Evolutionary conservation across 2,797 vertebrate genomes (phyloP).

Genomic region (Intellagama lesueurii): DNA sequence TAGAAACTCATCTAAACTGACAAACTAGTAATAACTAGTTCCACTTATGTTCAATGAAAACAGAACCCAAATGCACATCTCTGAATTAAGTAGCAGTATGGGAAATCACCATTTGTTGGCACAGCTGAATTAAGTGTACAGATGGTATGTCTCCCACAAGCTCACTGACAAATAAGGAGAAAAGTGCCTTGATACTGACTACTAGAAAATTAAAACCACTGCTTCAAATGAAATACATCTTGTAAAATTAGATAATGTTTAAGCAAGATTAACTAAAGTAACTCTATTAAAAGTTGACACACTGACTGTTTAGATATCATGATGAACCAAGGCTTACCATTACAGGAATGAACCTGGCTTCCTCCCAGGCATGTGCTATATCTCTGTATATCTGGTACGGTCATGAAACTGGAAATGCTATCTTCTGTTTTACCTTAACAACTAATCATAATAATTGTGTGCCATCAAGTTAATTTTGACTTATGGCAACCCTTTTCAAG

Average conservation of each 20-base stretch:
- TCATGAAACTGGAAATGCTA: no score
- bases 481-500: no score
- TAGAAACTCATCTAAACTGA: conserved; percentile 27
- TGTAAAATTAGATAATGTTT: background rate
- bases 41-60: background rate
- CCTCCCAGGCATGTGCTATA: no score
- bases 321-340: background rate
- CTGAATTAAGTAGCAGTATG: conserved; percentile 11
- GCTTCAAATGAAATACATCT: background rate
- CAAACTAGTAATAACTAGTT: conserved; percentile 3
- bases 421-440: no score
- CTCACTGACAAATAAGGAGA: background rate
- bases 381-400: no score
- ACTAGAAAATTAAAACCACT: background rate
- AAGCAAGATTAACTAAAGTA: background rate
- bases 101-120: background rate
- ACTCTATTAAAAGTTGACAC: background rate
- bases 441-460: no score
- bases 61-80: background rate
- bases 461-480: no score
- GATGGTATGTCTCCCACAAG: background rate
- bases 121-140: background rate
- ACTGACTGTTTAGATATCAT: background rate
- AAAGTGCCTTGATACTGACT: background rate
- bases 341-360: no score